Evolutionary conservation across 2,888 invertebrate genomes (phyloP), one percentile per base, ranked within the genome.

Genomic region (Stegana nigrithorax): DNA sequence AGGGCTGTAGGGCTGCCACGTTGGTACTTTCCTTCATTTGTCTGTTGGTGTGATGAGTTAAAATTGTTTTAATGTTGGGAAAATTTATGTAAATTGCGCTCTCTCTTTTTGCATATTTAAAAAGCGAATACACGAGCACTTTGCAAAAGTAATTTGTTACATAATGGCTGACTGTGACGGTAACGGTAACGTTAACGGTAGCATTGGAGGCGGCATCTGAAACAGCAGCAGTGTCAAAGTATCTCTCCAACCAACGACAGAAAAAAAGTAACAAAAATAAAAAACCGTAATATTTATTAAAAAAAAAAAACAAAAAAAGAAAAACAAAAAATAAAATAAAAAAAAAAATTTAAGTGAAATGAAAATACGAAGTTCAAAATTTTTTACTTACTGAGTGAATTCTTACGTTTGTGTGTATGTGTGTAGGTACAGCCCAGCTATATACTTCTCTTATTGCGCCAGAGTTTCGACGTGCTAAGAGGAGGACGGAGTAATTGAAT

Each of bases 101-200:
- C n/a, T n/a, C n/a, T n/a, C 85, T 84, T 84, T 84, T 83, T 84
- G 84, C 83, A 84, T 84, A 85, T 84, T 85, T 82, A 85, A 85
- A 83, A 81, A 83, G 84, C 82, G 82, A 81, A 76, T 84, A 80
- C 80, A 83, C 78, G 83, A 83, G 83, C 83, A 82, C 83, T 82
- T 83, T 82, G 75, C 73, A 75, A 80, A 81, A 78, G 81, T 82
- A 81, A 81, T 82, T 81, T 82, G 80, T 80, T 75, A 79, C 75
- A 80, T 80, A 78, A 80, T 74, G 78, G 69, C 67, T 62, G 39
- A 39, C 12, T 8, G 21, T 47, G 47, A 21, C 4, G 14, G 47
- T 47, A 21, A 21, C 23, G 25, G 7, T 10, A 25, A 8, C 23
- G 47, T 6, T n/a, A n/a, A n/a, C n/a, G n/a, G n/a, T n/a, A n/a